phyloP scores from a whole-genome alignment of 1,140 invertebrate species.

The Euura lappo region DNA sequence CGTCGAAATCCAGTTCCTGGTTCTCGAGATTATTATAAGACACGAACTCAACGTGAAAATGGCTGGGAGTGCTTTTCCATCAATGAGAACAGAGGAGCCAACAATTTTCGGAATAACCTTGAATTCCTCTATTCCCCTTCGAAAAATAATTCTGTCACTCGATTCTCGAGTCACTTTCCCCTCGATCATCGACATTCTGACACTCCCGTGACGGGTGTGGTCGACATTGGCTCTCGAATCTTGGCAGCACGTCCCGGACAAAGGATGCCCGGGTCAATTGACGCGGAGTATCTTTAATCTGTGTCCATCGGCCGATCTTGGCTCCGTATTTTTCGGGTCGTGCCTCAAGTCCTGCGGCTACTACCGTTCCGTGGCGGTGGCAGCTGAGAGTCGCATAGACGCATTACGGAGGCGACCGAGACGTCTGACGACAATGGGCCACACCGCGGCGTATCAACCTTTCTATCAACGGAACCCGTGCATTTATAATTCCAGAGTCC shows the following conservation, averaged over 20 bases:
- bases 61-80: no score
- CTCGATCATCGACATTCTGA: not conserved
- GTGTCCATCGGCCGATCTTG: not conserved
- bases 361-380: no score
- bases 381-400: not conserved
- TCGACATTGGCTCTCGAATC: not conserved
- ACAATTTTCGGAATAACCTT: no score
- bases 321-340: not conserved
- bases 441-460: not conserved
- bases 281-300: not conserved
- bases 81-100: no score
- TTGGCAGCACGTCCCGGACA: not conserved
- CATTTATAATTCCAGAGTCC: not conserved
- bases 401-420: not conserved
- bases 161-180: no score
- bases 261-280: not conserved
- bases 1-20: no score
- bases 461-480: slow-evolving; percentile 1
- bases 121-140: no score
- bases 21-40: no score
- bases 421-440: not conserved
- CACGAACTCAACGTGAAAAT: no score
- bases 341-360: no score
- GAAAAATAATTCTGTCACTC: no score
- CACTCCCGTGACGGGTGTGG: not conserved